Percentiles rank a stretch among this genome's conserved stretches.
Conservation (phyloP, 2,888 invertebrate species). For the Zeuzera pyrina region DNA sequence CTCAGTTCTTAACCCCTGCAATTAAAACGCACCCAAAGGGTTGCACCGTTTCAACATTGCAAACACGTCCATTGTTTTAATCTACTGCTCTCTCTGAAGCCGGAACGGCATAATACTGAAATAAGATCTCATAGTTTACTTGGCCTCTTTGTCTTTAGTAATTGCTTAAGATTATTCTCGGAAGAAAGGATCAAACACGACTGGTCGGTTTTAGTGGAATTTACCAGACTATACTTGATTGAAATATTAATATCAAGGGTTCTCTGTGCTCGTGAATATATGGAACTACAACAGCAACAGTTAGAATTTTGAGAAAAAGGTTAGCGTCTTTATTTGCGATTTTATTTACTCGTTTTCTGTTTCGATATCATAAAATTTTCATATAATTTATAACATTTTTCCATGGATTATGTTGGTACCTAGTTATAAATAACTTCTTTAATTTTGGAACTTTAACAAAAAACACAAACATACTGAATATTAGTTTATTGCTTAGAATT, state of each 20-base stretch:
- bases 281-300: too few species aligned
- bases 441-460: too few species aligned
- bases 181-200: slow-evolving; percentile 22
- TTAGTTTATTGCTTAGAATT: too few species aligned
- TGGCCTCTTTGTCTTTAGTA: slow-evolving; percentile 23
- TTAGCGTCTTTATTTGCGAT: neutral
- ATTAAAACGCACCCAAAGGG: slow-evolving; percentile 69
- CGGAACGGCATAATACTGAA: slow-evolving; percentile 44
- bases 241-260: slow-evolving; percentile 53
- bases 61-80: slow-evolving; percentile 70
- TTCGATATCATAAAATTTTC: too few species aligned
- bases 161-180: slow-evolving; percentile 11
- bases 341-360: neutral
- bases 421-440: too few species aligned
- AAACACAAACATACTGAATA: too few species aligned
- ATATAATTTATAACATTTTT: too few species aligned
- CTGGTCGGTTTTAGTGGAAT: slow-evolving; percentile 32
- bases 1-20: slow-evolving; percentile 46
- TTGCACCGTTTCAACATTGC: slow-evolving; percentile 63
- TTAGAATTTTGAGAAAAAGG: too few species aligned
- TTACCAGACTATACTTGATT: slow-evolving; percentile 44
- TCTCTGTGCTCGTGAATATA: slow-evolving; percentile 20
- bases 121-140: slow-evolving; percentile 31
- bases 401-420: too few species aligned
- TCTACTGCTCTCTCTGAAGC: slow-evolving; percentile 47